A percentile compares a stretch with the other conserved stretches of the same genome.
Conservation (phyloP, 37 sponge, comb jelly and placozoan species). For the Agelas oroides region DNA sequence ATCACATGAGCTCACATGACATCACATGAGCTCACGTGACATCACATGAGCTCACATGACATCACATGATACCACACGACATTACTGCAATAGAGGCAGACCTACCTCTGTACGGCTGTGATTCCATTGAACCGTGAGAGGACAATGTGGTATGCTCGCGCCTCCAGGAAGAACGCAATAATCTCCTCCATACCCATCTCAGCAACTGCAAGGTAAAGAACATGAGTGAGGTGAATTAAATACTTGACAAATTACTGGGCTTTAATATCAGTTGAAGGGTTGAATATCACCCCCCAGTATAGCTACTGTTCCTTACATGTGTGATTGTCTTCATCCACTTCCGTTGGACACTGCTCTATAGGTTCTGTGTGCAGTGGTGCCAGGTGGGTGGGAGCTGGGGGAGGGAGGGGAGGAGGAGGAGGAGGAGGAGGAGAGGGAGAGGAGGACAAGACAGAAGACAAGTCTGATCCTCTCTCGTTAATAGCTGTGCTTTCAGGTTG, state of each 20-base stretch:
- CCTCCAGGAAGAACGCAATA: slow-evolving; percentile 8
- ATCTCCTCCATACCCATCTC: neutral
- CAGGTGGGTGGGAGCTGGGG: neutral
- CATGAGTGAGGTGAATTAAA: neutral
- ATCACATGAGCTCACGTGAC: neutral
- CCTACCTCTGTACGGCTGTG: slow-evolving; percentile 1
- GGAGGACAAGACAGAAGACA: too few relatives aligned
- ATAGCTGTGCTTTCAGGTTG: neutral
- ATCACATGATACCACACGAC: slow-evolving; percentile 1
- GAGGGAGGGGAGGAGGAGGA: neutral
- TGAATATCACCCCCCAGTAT: too few relatives aligned
- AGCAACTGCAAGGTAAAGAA: neutral
- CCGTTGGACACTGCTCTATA: neutral
- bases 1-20: neutral
- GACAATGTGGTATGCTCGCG: slow-evolving; percentile 7
- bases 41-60: neutral
- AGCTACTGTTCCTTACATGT: neutral
- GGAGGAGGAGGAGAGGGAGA: slow-evolving; percentile 20
- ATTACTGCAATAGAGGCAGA: neutral
- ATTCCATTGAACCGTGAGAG: slow-evolving; percentile 16
- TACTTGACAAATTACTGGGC: neutral
- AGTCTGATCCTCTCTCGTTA: neutral
- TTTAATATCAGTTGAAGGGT: too few relatives aligned
- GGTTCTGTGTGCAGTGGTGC: neutral
- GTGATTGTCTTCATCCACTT: neutral